These are phyloP conservation scores for Corapipo altera DNA, from an alignment of 2,113 vertebrate species.

Conservation along the genomic window DNA sequence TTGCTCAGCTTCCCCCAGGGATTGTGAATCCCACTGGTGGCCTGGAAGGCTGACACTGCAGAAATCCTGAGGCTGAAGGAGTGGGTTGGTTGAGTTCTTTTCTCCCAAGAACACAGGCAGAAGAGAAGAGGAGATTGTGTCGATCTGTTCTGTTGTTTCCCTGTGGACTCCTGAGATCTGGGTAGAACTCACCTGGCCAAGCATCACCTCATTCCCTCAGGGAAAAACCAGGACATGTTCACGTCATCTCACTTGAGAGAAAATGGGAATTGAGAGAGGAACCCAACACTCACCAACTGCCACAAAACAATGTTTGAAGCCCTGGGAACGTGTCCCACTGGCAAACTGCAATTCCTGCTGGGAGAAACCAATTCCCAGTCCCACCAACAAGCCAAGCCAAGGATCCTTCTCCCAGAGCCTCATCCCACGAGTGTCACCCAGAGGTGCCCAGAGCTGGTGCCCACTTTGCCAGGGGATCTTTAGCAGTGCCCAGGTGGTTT, in stretches of 20 bases:
- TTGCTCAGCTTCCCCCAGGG: neutral
- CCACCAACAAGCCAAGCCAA: neutral
- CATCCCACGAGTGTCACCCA: accelerated
- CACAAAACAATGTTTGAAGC: neutral
- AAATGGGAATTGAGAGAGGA: neutral
- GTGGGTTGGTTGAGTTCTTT: accelerated
- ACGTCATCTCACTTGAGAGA: neutral
- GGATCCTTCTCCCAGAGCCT: neutral
- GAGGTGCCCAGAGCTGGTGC: accelerated
- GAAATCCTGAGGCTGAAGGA: neutral
- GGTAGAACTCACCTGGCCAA: neutral
- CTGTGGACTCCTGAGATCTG: neutral
- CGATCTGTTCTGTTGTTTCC: neutral
- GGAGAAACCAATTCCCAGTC: neutral
- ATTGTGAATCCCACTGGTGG: neutral
- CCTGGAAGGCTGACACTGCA: neutral
- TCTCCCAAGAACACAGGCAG: neutral
- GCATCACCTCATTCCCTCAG: neutral
- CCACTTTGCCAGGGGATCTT: neutral
- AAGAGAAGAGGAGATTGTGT: neutral
- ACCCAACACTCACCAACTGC: neutral
- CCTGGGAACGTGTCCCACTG: accelerated
- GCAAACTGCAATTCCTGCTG: neutral
- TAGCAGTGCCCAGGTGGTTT: neutral
- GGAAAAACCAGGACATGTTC: neutral